Conservation (phyloP, 2,888 invertebrate species). For the Apodemia hepburni region DNA sequence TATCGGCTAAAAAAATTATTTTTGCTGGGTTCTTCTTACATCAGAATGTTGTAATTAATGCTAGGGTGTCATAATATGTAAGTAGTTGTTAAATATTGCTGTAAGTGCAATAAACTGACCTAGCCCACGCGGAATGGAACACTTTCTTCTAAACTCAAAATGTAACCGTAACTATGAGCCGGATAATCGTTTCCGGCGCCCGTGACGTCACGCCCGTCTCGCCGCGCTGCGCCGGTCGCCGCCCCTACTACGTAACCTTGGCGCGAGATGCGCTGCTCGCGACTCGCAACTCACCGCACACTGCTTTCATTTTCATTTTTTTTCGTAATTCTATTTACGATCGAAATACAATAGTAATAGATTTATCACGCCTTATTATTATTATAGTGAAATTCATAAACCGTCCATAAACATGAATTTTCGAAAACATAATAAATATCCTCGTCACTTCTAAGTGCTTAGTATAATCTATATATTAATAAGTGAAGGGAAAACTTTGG, state of each 20-base stretch:
- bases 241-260: slow-evolving; percentile 72
- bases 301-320: slow-evolving; percentile 65
- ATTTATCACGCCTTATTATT: not conserved
- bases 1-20: not conserved
- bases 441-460: not conserved
- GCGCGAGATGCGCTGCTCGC: slow-evolving; percentile 41
- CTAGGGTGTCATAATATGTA: slow-evolving; percentile 24
- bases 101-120: slow-evolving; percentile 57
- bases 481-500: too few species aligned
- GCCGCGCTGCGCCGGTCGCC: slow-evolving; percentile 55
- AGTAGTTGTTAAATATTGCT: slow-evolving; percentile 20
- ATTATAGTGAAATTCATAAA: not conserved
- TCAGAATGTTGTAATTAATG: not conserved
- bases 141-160: slow-evolving; percentile 79
- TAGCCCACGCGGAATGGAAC: slow-evolving; percentile 58
- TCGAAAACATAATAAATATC: too few species aligned
- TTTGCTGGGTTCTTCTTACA: not conserved
- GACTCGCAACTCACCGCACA: slow-evolving; percentile 35
- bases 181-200: slow-evolving; percentile 76
- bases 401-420: not conserved
- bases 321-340: slow-evolving; percentile 42
- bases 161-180: slow-evolving; percentile 76
- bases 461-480: too few species aligned
- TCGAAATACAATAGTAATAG: not conserved
- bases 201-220: slow-evolving; percentile 73